Evolutionary conservation across 2,888 invertebrate species (phyloP).

Genomic region (Carpatolechia fugitivella): DNA sequence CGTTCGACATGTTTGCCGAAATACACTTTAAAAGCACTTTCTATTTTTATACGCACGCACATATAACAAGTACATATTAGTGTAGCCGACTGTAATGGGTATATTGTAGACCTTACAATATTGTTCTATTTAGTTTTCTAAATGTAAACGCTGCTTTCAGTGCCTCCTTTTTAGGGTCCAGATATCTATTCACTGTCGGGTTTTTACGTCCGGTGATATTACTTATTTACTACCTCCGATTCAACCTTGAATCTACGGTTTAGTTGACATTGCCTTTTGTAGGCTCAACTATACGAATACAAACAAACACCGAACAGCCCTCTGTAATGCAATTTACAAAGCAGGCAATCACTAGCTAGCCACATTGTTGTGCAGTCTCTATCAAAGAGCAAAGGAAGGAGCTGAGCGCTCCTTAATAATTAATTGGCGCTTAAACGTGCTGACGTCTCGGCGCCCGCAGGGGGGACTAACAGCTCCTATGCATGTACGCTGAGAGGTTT

Average conservation of each 20-base stretch:
- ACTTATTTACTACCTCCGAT: too few relatives aligned
- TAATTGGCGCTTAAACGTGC: constrained; percentile 76
- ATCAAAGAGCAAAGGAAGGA: constrained; percentile 75
- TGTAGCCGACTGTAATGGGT: too few relatives aligned
- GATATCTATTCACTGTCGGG: too few relatives aligned
- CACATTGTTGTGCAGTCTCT: constrained; percentile 72
- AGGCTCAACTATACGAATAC: background rate
- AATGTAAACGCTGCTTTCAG: too few relatives aligned
- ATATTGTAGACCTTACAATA: too few relatives aligned
- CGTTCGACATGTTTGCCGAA: constrained; percentile 64
- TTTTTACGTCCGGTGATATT: too few relatives aligned
- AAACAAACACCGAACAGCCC: constrained; percentile 35
- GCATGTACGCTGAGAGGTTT: constrained; percentile 53
- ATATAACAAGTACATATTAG: too few relatives aligned
- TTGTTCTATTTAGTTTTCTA: too few relatives aligned
- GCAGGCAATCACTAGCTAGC: constrained; percentile 70
- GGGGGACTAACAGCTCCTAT: constrained; percentile 62
- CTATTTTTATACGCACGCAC: constrained; percentile 36
- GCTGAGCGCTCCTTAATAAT: constrained; percentile 71
- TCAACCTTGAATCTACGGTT: too few relatives aligned
- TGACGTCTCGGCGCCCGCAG: constrained; percentile 67
- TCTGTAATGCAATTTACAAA: constrained; percentile 69
- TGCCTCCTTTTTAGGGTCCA: too few relatives aligned
- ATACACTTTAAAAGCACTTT: constrained; percentile 61
- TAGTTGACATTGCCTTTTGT: too few relatives aligned